These are phyloP conservation scores for Rhinophrynus dorsalis DNA, from an alignment of 2,797 vertebrate species.

Conservation along the genomic window DNA sequence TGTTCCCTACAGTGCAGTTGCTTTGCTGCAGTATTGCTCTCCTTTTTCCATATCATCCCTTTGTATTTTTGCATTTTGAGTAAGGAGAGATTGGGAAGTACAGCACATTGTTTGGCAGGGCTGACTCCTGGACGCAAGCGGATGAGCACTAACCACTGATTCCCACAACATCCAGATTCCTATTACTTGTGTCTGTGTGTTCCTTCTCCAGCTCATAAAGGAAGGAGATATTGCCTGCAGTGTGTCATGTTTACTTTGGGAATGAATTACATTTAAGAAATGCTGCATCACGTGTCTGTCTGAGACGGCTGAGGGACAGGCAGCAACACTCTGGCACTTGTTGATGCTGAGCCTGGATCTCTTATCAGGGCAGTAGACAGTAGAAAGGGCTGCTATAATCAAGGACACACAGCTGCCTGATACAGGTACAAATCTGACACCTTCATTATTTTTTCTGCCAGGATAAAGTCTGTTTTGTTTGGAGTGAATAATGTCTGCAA, in stretches of 20 bases:
- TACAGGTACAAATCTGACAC: not conserved
- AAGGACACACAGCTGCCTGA: not conserved
- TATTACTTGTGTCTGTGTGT: slow-evolving; percentile 1
- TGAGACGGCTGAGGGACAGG: slow-evolving; percentile 1
- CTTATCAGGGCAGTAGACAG: not conserved
- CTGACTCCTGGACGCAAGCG: not conserved
- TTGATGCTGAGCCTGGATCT: not conserved
- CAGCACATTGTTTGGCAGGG: not conserved
- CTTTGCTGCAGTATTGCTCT: too few species aligned
- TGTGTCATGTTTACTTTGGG: slow-evolving; percentile 31
- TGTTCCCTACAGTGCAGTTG: too few species aligned
- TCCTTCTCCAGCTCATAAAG: slow-evolving; percentile 19
- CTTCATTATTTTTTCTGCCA: too few species aligned
- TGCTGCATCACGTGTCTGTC: slow-evolving; percentile 17
- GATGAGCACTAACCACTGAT: not conserved
- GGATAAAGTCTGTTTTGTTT: too few species aligned
- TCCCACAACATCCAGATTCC: not conserved
- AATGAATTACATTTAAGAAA: slow-evolving; percentile 27
- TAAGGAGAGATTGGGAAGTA: not conserved
- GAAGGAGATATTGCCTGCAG: slow-evolving; percentile 12
- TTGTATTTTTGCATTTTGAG: not conserved
- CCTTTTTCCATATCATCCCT: too few species aligned
- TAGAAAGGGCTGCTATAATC: not conserved
- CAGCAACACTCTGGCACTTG: not conserved
- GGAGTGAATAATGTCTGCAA: too few species aligned